Conservation (phyloP, 2,888 invertebrate species). For the Sericinus montela region DNA sequence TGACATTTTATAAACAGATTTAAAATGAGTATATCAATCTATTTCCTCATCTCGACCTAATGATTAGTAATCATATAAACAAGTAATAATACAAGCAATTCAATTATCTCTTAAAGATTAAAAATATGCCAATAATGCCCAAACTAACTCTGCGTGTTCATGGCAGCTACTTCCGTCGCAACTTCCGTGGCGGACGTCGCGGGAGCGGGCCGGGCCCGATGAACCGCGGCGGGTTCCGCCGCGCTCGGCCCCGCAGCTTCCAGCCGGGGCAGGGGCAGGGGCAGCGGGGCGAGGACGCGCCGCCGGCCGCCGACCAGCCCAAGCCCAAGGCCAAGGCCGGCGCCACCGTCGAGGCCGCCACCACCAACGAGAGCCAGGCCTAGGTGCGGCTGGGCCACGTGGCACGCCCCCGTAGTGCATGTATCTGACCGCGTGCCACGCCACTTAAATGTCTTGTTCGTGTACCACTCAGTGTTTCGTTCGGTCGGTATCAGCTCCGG, state of each 20-base stretch:
- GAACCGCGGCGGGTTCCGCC: constrained; percentile 65
- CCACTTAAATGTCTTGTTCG: constrained; percentile 47
- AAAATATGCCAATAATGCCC: no score
- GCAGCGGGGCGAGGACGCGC: constrained; percentile 34
- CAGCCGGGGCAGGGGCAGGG: constrained; percentile 41
- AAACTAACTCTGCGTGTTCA: no score
- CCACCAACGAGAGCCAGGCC: constrained; percentile 76
- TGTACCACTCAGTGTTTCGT: constrained; percentile 23
- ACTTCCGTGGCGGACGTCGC: constrained; percentile 84
- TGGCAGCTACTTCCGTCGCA: constrained; percentile 85
- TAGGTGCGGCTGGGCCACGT: constrained; percentile 46
- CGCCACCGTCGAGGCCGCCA: constrained; percentile 64
- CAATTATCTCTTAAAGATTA: no score
- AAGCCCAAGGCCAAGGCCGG: constrained; percentile 52
- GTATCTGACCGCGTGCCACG: constrained; percentile 52
- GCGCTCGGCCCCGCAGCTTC: constrained; percentile 60
- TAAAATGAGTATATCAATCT: no score
- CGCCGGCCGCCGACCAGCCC: constrained; percentile 51
- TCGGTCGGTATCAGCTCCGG: constrained; percentile 13
- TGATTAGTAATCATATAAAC: no score
- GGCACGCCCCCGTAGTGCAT: constrained; percentile 59
- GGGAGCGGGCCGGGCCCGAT: constrained; percentile 62
- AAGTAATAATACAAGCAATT: no score
- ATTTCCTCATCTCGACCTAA: no score
- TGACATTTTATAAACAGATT: no score